phyloP scores from a whole-genome alignment of 1,140 invertebrate genomes.

The Plutomurus gul region DNA sequence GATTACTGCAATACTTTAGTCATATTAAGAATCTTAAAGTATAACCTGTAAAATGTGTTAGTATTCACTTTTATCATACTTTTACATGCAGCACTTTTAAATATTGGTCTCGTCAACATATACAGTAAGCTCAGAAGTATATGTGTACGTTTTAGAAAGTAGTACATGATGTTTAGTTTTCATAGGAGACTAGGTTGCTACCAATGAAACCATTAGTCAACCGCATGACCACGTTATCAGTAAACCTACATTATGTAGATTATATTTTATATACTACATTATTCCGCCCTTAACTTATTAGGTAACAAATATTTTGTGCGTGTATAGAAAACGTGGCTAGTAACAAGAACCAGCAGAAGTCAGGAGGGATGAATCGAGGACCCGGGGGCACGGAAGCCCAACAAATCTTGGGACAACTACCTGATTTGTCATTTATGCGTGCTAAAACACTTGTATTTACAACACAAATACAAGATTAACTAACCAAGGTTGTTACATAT shows the following conservation, averaged over 20 bases:
- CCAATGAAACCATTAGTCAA: too few relatives aligned
- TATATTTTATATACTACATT: not conserved
- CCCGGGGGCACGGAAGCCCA: slow-evolving; percentile 36
- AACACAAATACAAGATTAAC: not conserved
- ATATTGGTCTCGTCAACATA: not conserved
- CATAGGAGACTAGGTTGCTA: too few relatives aligned
- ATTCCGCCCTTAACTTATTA: not conserved
- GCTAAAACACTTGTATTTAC: slow-evolving; percentile 51
- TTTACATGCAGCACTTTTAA: not conserved
- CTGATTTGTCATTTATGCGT: slow-evolving; percentile 50
- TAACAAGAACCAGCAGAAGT: not conserved
- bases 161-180: too few relatives aligned
- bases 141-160: too few relatives aligned
- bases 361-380: not conserved
- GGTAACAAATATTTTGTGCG: too few relatives aligned
- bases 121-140: not conserved
- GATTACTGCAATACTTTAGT: not conserved
- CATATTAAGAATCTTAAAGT: not conserved
- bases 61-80: not conserved
- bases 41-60: too few relatives aligned
- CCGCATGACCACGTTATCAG: too few relatives aligned
- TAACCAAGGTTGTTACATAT: not conserved
- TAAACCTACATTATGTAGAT: too few relatives aligned
- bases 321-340: not conserved
- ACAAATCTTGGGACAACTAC: slow-evolving; percentile 46